These are phyloP conservation scores for Chaetogeoica ovagalla DNA, from an alignment of 2,888 invertebrate genomes.

Conservation along the genomic window DNA sequence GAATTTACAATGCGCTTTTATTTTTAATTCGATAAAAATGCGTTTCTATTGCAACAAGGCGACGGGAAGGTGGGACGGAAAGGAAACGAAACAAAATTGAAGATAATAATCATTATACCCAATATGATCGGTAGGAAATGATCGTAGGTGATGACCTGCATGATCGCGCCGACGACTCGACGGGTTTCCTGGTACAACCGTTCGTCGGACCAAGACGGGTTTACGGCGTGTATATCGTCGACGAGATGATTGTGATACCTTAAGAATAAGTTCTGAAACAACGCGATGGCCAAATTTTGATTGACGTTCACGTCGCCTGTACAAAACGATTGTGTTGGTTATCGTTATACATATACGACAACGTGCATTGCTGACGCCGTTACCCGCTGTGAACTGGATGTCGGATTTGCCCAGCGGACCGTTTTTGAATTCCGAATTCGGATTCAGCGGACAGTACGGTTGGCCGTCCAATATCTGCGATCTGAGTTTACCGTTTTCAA, in stretches of 20 bases:
- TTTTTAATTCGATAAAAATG: too few relatives aligned
- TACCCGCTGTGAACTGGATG: conserved; percentile 37
- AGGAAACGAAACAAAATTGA: too few relatives aligned
- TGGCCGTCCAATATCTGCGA: conserved; percentile 11
- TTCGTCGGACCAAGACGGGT: conserved; percentile 41
- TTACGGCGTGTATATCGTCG: not conserved
- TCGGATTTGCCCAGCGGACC: conserved; percentile 23
- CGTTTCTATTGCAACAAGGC: too few relatives aligned
- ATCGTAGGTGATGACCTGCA: conserved; percentile 35
- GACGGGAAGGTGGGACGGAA: too few relatives aligned
- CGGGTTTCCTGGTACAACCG: conserved; percentile 36
- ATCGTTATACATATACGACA: not conserved
- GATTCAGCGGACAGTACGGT: conserved; percentile 30
- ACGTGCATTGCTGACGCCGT: not conserved
- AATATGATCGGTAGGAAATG: conserved; percentile 34
- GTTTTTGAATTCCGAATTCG: conserved; percentile 9
- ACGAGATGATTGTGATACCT: conserved; percentile 39
- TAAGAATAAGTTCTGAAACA: conserved; percentile 38
- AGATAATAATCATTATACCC: not conserved
- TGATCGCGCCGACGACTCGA: conserved; percentile 21
- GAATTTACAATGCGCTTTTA: too few relatives aligned
- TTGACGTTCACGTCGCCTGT: conserved; percentile 35
- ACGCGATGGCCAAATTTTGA: conserved; percentile 42
- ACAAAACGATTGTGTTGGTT: conserved; percentile 9
- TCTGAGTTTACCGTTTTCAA: conserved; percentile 28